Evolutionary conservation across 2,888 invertebrate genomes (phyloP).

Genomic region (Spisula subtruncata): DNA sequence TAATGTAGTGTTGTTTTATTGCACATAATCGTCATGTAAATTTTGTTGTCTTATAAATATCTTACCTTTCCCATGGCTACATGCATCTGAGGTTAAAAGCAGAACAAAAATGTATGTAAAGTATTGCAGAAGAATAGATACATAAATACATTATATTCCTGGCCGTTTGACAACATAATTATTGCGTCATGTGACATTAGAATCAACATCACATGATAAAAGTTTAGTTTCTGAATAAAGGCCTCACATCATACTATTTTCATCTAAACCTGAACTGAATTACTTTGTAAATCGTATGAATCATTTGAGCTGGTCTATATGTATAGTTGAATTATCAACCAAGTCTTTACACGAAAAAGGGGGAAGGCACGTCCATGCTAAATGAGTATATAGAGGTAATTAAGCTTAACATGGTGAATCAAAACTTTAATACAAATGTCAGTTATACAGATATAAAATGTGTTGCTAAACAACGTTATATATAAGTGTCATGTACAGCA

Average conservation of each 20-base stretch:
- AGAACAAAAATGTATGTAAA: constrained; percentile 4
- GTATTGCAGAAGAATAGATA: neutral
- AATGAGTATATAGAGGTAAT: neutral
- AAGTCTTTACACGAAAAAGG: neutral
- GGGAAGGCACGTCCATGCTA: neutral
- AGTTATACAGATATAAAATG: neutral
- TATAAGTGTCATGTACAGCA: no score
- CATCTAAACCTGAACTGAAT: no score
- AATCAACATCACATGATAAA: no score
- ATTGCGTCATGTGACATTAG: no score
- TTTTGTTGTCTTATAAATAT: constrained; percentile 9
- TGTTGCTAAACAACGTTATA: constrained; percentile 1
- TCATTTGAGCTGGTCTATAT: constrained; percentile 18
- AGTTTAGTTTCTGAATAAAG: no score
- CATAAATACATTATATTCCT: neutral
- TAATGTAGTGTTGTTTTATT: neutral
- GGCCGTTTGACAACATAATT: no score
- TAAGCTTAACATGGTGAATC: neutral
- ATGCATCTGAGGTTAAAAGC: constrained; percentile 40
- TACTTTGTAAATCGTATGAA: neutral
- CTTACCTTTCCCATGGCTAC: constrained; percentile 58
- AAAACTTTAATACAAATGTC: neutral
- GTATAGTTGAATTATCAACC: neutral
- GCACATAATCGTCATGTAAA: neutral
- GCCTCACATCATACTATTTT: no score